These are phyloP conservation scores for Eutolmus rufibarbis DNA, from an alignment of 2,888 invertebrate species.

Conservation along the genomic window DNA sequence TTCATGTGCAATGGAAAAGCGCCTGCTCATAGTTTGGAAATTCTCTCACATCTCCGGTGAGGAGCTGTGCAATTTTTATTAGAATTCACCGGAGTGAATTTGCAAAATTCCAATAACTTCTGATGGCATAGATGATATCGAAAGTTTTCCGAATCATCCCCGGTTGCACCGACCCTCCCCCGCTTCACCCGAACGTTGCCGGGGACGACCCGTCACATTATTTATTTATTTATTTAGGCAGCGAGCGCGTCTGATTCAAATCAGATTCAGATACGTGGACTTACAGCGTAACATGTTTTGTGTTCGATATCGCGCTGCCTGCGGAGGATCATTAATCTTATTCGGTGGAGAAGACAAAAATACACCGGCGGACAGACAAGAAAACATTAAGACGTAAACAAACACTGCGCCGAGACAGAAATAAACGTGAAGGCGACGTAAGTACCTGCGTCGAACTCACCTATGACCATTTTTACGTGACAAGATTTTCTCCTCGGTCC, in stretches of 20 bases:
- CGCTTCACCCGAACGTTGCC: background rate
- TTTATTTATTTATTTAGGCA: background rate
- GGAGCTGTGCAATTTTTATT: background rate
- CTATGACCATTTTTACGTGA: constrained; percentile 35
- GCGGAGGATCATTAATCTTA: constrained; percentile 27
- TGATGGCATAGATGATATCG: background rate
- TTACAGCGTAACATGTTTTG: constrained; percentile 14
- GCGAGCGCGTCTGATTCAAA: background rate
- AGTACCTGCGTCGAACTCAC: background rate
- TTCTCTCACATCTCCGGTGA: background rate
- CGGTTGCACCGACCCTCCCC: background rate
- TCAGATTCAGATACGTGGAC: background rate
- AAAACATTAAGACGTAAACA: constrained; percentile 24
- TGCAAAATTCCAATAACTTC: background rate
- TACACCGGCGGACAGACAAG: background rate
- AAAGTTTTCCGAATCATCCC: background rate
- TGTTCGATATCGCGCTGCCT: constrained; percentile 19
- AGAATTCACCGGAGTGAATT: background rate
- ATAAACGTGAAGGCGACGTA: constrained; percentile 1
- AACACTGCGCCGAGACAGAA: background rate
- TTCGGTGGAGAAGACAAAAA: constrained; percentile 12
- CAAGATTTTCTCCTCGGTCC: constrained; percentile 8
- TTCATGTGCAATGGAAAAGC: background rate
- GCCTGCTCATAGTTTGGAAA: background rate
- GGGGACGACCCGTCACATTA: background rate